Base-by-base conservation (phyloP, 2,797 vertebrate genomes). In the Tiaroga cobitis region DNA sequence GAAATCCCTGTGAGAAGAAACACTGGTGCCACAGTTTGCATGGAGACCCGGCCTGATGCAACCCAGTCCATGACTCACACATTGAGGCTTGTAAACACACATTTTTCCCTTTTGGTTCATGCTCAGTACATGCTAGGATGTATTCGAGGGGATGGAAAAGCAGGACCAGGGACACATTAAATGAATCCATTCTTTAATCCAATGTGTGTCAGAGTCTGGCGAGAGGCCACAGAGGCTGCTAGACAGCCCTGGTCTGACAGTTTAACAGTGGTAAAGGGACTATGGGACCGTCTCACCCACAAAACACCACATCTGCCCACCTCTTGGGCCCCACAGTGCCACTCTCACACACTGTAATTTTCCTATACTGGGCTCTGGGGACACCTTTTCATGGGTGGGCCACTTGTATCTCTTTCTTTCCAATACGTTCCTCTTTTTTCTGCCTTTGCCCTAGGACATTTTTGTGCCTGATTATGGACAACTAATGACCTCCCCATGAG, bases 341-440 rank as follows among this genome's bases (percentile, higher is more conserved):
- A 91, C 87, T 90, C 90, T 90, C 72, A 51, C 29, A 29, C 88
- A 91, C 89, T 91, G 88, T 91, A 88, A 92, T 89, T 93, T 91
- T 88, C 89, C 89, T 91, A 89, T 89, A 92, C 73, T 90, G 89
- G 86, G 70, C 92, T 91, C 90, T 49, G 85, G 93, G 90, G 93
- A 94, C 90, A 91, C 93, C 90, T 92, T 92, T 89, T 70, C 34
- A 83, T 56, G 83, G 81, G 78, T 86, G 67, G 73, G 69, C 87
- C 54, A 46, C 29, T 69, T 46, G 39, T 2, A 83, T 86, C 49
- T 82, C 79, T 72, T 32, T 75, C 46, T 39, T 80, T 76, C 24
- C 73, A 69, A 46, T 24, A 59, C 9, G 6, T 51, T 49, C 7
- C 19, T 49, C 19, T 24, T 67, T 67, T 67, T 67, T 34, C 19